These are phyloP conservation scores for Euplexia lucipara DNA, from an alignment of 2,888 invertebrate genomes.

Conservation along the genomic window DNA sequence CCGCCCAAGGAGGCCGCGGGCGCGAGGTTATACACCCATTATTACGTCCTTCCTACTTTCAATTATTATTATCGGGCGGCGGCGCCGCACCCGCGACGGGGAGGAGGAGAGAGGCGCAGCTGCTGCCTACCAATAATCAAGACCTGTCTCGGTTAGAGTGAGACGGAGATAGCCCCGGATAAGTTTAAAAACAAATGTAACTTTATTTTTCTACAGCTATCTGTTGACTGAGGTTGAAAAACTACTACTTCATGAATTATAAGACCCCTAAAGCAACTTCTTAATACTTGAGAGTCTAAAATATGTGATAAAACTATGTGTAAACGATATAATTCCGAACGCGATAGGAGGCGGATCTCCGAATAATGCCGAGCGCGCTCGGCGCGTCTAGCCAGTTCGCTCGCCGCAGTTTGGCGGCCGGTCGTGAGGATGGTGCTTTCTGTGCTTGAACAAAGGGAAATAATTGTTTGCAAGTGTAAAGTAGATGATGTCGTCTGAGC, in stretches of 20 bases:
- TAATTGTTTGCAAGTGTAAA: conserved; percentile 84
- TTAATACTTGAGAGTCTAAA: conserved; percentile 22
- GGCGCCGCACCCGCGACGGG: conserved; percentile 89
- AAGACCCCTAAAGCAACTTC: conserved; percentile 25
- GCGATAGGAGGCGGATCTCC: conserved; percentile 91
- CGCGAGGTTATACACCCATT: conserved; percentile 91
- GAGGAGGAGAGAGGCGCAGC: conserved; percentile 91
- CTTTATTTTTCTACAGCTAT: conserved; percentile 17
- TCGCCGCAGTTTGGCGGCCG: conserved; percentile 90
- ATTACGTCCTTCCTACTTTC: conserved; percentile 91
- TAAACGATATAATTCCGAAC: conserved; percentile 79
- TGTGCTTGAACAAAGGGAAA: conserved; percentile 87
- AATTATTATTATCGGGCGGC: conserved; percentile 91
- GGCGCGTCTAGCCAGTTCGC: conserved; percentile 84
- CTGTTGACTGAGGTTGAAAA: conserved; percentile 1
- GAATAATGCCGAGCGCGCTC: conserved; percentile 84
- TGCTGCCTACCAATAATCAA: conserved; percentile 92
- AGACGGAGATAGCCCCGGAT: conserved; percentile 78
- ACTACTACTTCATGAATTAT: conserved; percentile 22
- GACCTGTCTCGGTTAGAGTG: conserved; percentile 84
- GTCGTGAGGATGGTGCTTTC: conserved; percentile 90
- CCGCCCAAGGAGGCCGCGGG: conserved; percentile 91
- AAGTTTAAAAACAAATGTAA: conserved; percentile 63
- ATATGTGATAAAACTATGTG: conserved; percentile 65
- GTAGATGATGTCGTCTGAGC: conserved; percentile 90